Evolutionary conservation across 1,140 invertebrate genomes (phyloP), one percentile per base, ranked within the genome.

Genomic region (Heliconius himera): DNA sequence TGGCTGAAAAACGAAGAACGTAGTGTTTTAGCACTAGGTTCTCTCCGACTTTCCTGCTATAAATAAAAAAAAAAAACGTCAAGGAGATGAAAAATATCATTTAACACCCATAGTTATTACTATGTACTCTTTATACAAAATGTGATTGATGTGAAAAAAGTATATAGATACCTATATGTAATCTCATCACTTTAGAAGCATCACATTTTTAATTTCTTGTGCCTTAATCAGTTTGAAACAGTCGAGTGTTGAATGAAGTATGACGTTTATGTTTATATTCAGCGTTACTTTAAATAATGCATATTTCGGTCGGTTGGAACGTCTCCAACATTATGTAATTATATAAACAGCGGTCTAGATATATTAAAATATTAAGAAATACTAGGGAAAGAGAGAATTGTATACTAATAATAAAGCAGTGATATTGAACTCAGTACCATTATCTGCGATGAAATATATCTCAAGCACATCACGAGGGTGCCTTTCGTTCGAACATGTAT

Each of bases 291-390:
- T 66, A 66, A 66, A 66, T 66, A 66, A 66, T 66, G 60, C 60
- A 66, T 66, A 66, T 66, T 66, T 73, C 71, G 36, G 49, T 38
- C 72, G n/a, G 6, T 49, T 73, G 72, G 72, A 73, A 46, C 72
- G 9, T 73, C 72, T 73, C 72, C 72, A 73, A 73, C 60, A 29
- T 66, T 66, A 66, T 66, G 60, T 66, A 26, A 66, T 29, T 66
- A 66, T 66, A 66, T 66, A 29, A 26, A 66, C 60, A 66, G 22
- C 60, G 22, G 60, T 66, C 11, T 66, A 66, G 22, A 66, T 66
- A 29, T 3, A 66, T 66, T 22, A 66, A 66, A 66, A 66, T 66
- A 66, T 26, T 66, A 66, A 11, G 5, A 56, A 29, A 66, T 66
- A 66, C 60, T 66, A 66, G 3, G 13, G 41, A 13, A 2, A 16